Evolutionary conservation across 2,797 vertebrate genomes (phyloP), one percentile per base, ranked within the genome.

Genomic region (Echiichthys vipera): DNA sequence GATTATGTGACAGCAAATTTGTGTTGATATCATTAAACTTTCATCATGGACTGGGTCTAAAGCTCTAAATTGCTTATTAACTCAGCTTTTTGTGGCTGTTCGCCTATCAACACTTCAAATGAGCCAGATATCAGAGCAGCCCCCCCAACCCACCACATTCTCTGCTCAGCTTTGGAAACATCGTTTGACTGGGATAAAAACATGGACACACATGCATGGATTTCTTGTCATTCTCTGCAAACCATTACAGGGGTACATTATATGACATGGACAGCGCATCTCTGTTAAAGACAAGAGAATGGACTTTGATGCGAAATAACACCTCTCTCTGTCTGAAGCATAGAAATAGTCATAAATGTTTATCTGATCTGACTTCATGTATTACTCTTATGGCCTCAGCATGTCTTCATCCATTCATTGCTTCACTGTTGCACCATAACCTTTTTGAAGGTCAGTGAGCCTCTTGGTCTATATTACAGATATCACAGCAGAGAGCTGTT

Each of bases 11-110:
- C 84, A 85, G 84, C 81, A 89, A 89, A 93, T 93, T 84, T 90
- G 89, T 91, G 87, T 92, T 90, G 89, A 93, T 93, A 90, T 93
- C 89, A 95, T 94, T 92, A 93, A 91, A 90, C 80, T 93, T 94
- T 94, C 92, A 95, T 92, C 90, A 78, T 71, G 79, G 68, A 63
- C 79, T 73, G 75, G 73, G 71, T 88, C 91, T 92, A 92, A 93
- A 93, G 90, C 91, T 89, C 77, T 83, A 92, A 93, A 93, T 93
- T 92, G 89, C 88, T 92, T 90, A 94, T 92, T 93, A 94, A 88
- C 83, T 90, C 66, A 2, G 81, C 80, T 90, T 89, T 88, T 84
- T 92, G 82, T 91, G 87, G 78, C 84, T 81, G 71, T 80, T 80
- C 24, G 76, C 85, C 89, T 91, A 90, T 95, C 93, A 93, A 87